These are phyloP conservation scores for Cladopsammia gracilis DNA, from an alignment of 64 coral and sea anemone species.

Conservation along the genomic window DNA sequence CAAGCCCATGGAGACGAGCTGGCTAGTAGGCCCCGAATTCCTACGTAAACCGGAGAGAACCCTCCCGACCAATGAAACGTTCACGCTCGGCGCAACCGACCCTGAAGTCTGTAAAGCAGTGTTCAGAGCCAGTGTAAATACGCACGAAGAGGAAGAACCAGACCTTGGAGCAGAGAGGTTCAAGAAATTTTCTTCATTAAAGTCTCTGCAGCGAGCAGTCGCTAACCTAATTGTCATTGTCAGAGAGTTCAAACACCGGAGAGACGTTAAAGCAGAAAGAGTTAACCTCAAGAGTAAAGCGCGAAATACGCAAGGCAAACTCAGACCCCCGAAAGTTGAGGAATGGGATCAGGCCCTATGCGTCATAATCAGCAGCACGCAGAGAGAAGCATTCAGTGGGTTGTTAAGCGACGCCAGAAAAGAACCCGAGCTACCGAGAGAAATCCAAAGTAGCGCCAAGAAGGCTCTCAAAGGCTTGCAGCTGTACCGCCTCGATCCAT, in stretches of 20 bases:
- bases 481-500: constrained; percentile 31
- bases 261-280: too few species aligned
- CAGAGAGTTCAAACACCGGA: constrained; percentile 37
- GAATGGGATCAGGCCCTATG: not conserved
- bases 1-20: not conserved
- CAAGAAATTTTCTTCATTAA: constrained; percentile 37
- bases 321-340: constrained; percentile 1
- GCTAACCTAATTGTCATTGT: constrained; percentile 32
- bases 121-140: too few species aligned
- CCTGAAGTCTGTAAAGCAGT: constrained; percentile 46
- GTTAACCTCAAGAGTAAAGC: too few species aligned
- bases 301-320: not conserved
- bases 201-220: constrained; percentile 58
- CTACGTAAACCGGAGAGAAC: not conserved
- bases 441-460: not conserved
- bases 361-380: not conserved
- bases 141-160: not conserved
- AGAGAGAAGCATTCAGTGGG: not conserved
- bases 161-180: constrained; percentile 53
- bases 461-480: not conserved
- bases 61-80: not conserved
- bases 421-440: not conserved
- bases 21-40: constrained; percentile 22
- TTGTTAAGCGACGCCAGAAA: not conserved
- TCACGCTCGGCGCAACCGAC: not conserved